Evolutionary conservation across 2,888 invertebrate genomes (phyloP), one percentile per base, ranked within the genome.

Genomic region (Drosophila mulleri): DNA sequence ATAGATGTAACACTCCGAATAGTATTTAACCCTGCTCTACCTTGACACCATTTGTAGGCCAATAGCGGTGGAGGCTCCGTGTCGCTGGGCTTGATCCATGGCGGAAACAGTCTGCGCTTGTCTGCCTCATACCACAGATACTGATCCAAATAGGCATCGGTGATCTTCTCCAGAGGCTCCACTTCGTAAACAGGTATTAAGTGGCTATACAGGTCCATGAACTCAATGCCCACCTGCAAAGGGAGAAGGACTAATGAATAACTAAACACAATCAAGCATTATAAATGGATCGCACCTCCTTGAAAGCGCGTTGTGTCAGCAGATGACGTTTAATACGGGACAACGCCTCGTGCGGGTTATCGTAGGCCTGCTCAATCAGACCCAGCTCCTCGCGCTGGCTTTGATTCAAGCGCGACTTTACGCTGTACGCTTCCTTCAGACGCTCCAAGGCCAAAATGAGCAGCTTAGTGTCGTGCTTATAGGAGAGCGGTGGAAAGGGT

Each of bases 51-150:
- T 92, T 99, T 99, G 93, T 99, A 99, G 5, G 98, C 97, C 18
- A 97, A 93, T 35, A 97, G 92, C 42, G 97, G 97, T 12, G 97
- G 99, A 0, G 99, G 99, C 93, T 99, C 99, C 0, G 98, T 98
- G 91, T 99, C 99, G 1, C 98, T 98, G 0, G 99, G 99, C 92
- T 99, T 99, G 53, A 99, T 98, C 99, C 99, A 99, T 0, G 98
- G 98, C 50, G 99, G 99, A 92, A 99, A 97, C 16, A 99, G 94
- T 11, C 98, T 94, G 14, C 99, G 94, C 91, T 99, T 99, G 93
- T 99, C 99, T 0, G 99, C 99, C 93, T 99, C 99, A 91, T 98
- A 98, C 99, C 99, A 99, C 57, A 99, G 94, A 93, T 99, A 99
- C 93, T 99, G 99, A 94, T 99, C 99, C 65, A 99, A 94, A 93